Evolutionary conservation across 92 coral and sea anemone genomes (phyloP).

Genomic region (Actinostola sp.): DNA sequence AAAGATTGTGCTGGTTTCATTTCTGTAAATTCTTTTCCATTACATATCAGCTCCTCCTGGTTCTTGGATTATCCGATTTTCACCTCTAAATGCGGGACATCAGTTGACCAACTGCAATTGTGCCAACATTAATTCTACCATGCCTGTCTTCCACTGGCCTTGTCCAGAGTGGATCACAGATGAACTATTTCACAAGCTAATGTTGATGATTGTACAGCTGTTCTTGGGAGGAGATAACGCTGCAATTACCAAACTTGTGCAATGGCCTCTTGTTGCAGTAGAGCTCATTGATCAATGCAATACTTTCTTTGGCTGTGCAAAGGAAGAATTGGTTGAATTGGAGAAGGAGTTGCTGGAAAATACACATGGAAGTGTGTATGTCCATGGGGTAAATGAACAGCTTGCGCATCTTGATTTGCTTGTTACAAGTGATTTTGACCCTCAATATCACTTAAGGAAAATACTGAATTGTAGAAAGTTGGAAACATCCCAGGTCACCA

Average conservation of each 20-base stretch:
- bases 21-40: neutral
- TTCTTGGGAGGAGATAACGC: constrained; percentile 5
- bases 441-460: neutral
- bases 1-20: neutral
- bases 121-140: neutral
- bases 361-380: constrained; percentile 1
- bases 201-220: constrained; percentile 16
- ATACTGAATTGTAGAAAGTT: neutral
- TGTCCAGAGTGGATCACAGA: constrained; percentile 34
- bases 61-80: constrained; percentile 39
- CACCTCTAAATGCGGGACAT: neutral
- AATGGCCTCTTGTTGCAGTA: constrained; percentile 12
- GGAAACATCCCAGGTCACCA: neutral
- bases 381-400: constrained; percentile 11
- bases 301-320: neutral
- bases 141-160: constrained; percentile 18
- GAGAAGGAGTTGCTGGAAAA: constrained; percentile 17
- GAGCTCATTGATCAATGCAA: constrained; percentile 26
- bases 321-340: constrained; percentile 4
- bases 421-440: constrained; percentile 29
- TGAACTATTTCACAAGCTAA: constrained; percentile 11
- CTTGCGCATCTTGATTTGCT: constrained; percentile 27
- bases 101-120: neutral
- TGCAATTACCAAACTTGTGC: constrained; percentile 3
- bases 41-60: constrained; percentile 23